Conservation (phyloP, 2,797 vertebrate species). For the Centroberyx gerrardi region DNA sequence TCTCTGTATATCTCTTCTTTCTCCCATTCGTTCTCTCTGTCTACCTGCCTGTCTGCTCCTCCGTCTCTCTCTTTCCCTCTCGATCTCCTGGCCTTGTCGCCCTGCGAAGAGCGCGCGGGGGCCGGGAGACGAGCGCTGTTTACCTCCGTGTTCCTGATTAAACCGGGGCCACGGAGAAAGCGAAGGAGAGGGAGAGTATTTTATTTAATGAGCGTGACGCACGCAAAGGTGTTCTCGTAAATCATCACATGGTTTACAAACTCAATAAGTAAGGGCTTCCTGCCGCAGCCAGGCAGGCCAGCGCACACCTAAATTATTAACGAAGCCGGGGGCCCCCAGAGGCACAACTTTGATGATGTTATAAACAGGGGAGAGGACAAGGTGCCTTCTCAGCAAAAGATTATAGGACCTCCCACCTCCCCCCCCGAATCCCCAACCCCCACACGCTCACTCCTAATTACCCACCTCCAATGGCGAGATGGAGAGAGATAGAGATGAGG, state of each 20-base stretch:
- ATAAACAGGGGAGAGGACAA: constrained; percentile 97
- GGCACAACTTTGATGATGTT: constrained; percentile 99
- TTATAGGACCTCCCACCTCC: constrained; percentile 87
- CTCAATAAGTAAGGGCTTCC: constrained; percentile 96
- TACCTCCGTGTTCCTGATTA: constrained; percentile 91
- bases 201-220: constrained; percentile 96
- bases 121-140: constrained; percentile 56
- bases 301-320: constrained; percentile 98
- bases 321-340: constrained; percentile 92
- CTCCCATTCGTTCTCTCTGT: neutral
- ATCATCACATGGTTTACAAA: constrained; percentile 99
- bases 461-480: constrained; percentile 92
- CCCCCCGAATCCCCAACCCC: constrained; percentile 88
- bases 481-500: constrained; percentile 71
- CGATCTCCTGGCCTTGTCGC: neutral
- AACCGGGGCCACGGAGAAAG: constrained; percentile 73
- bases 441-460: constrained; percentile 90
- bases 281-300: constrained; percentile 92
- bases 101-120: constrained; percentile 23
- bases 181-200: constrained; percentile 81
- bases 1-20: neutral
- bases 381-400: constrained; percentile 99
- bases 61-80: constrained; percentile 20
- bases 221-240: constrained; percentile 96
- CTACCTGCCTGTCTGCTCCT: neutral